Conservation (phyloP, 1,140 invertebrate species). For the Calosoma granatense region DNA sequence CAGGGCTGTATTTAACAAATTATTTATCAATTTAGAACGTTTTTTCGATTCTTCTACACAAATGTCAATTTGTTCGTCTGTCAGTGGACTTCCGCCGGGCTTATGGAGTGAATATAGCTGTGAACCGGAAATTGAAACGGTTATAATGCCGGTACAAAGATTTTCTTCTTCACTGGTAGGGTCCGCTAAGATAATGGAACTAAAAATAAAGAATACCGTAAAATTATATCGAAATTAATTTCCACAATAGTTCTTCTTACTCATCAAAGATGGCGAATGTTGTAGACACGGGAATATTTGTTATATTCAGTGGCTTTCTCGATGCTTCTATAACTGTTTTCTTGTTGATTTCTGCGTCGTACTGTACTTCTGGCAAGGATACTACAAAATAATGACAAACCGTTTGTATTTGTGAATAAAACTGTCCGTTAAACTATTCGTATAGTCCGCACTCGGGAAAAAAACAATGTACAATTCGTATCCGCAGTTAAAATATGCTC, state of each 20-base stretch:
- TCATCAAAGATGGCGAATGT: slow-evolving; percentile 64
- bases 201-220: slow-evolving; percentile 27
- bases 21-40: slow-evolving; percentile 21
- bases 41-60: slow-evolving; percentile 28
- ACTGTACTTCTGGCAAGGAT: slow-evolving; percentile 50
- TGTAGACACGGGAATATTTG: slow-evolving; percentile 50
- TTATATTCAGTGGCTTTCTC: slow-evolving; percentile 43
- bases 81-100: slow-evolving; percentile 31
- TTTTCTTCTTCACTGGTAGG: slow-evolving; percentile 48
- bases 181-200: slow-evolving; percentile 42
- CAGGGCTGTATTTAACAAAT: slow-evolving; percentile 24
- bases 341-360: slow-evolving; percentile 52
- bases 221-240: slow-evolving; percentile 12
- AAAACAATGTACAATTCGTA: slow-evolving; percentile 10
- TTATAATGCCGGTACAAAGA: slow-evolving; percentile 32
- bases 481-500: neutral
- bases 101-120: slow-evolving; percentile 32
- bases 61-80: slow-evolving; percentile 25
- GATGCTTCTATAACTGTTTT: slow-evolving; percentile 44
- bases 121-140: slow-evolving; percentile 28
- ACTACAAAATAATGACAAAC: slow-evolving; percentile 41
- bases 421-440: neutral
- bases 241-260: slow-evolving; percentile 40
- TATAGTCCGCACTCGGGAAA: slow-evolving; percentile 10
- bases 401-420: neutral